These are phyloP conservation scores for Geotrypetes seraphini DNA, from an alignment of 2,797 vertebrate genomes.

Conservation along the genomic window DNA sequence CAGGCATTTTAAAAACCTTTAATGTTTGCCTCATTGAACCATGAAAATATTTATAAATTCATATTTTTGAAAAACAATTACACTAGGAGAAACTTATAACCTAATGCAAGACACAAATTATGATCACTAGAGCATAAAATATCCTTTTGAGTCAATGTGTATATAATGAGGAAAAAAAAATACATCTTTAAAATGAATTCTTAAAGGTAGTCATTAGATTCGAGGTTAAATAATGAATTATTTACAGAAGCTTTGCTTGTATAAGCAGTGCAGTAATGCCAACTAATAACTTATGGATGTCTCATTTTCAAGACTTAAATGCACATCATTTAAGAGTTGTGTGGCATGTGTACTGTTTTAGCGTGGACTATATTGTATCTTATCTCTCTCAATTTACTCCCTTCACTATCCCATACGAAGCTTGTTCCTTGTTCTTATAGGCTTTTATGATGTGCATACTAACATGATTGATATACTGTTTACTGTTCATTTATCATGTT, in stretches of 20 bases:
- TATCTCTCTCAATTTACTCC: too few species aligned
- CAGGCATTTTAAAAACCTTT: conserved; percentile 50
- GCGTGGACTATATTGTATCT: too few species aligned
- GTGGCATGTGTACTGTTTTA: too few species aligned
- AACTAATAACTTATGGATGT: conserved; percentile 18
- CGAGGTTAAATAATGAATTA: conserved; percentile 31
- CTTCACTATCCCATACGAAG: too few species aligned
- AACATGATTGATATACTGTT: too few species aligned
- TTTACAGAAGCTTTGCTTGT: conserved; percentile 23
- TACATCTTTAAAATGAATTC: conserved; percentile 20
- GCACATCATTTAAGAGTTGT: too few species aligned
- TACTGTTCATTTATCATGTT: too few species aligned
- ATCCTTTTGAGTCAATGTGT: conserved; percentile 30
- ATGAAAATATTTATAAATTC: conserved; percentile 56
- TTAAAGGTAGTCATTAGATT: conserved; percentile 19
- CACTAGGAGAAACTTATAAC: conserved; percentile 35
- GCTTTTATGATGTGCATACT: too few species aligned
- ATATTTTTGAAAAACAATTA: conserved; percentile 43
- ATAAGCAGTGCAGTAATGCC: conserved; percentile 23
- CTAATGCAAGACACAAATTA: conserved; percentile 42
- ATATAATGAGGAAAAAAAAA: conserved; percentile 37
- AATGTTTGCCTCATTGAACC: conserved; percentile 44
- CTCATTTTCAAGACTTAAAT: too few species aligned
- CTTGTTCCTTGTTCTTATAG: too few species aligned
- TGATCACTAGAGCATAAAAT: conserved; percentile 42